Conservation (phyloP, 2,888 invertebrate genomes). For the Encarsia formosa region DNA sequence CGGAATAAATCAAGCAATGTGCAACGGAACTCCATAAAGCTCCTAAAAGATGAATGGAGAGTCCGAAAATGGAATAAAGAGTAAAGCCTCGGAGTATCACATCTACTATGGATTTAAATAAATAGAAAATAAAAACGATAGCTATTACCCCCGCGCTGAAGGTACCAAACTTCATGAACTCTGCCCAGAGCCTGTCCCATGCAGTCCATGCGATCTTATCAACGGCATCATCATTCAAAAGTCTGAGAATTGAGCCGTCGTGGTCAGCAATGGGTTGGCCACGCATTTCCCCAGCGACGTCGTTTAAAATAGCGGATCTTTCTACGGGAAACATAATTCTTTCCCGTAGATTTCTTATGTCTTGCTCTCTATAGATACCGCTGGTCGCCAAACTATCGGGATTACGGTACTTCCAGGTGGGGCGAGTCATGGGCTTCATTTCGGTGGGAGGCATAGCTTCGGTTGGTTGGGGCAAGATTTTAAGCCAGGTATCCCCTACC, state of each 20-base stretch:
- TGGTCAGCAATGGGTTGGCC: background rate
- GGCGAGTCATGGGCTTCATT: conserved; percentile 3
- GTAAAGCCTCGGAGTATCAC: too few species aligned
- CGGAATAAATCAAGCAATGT: too few species aligned
- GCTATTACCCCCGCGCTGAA: conserved; percentile 17
- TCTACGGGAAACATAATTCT: background rate
- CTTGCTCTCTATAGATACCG: too few species aligned
- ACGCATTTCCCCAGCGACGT: background rate
- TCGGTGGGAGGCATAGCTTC: background rate
- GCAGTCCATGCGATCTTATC: background rate
- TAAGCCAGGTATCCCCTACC: conserved; percentile 27
- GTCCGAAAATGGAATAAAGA: too few species aligned
- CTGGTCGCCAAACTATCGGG: background rate
- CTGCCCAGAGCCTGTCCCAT: conserved; percentile 10
- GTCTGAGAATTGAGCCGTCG: background rate
- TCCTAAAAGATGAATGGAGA: too few species aligned
- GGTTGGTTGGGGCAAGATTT: background rate
- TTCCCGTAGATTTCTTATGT: background rate
- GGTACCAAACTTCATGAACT: conserved; percentile 19
- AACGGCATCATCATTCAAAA: conserved; percentile 6
- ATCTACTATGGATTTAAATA: too few species aligned
- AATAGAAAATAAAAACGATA: conserved; percentile 11
- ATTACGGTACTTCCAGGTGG: conserved; percentile 15
- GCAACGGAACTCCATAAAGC: too few species aligned
- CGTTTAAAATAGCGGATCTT: background rate